Evolutionary conservation across 2,888 invertebrate species (phyloP).

Genomic region (Onchidella celtica): DNA sequence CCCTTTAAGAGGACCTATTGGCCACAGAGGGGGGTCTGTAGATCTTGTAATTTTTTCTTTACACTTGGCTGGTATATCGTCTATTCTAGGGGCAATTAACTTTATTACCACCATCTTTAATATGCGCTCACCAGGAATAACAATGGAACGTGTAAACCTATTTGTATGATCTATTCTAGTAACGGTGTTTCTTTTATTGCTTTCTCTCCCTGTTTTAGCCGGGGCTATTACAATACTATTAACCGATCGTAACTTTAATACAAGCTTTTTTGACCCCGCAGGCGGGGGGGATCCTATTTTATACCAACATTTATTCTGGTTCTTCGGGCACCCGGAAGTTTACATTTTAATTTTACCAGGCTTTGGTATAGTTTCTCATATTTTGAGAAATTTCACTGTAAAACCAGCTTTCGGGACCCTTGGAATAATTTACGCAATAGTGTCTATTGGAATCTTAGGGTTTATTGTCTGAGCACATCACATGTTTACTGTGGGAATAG

Average conservation of each 20-base stretch:
- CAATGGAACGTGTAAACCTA: conserved; percentile 85
- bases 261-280: conserved; percentile 89
- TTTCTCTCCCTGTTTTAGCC: conserved; percentile 88
- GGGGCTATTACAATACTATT: conserved; percentile 90
- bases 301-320: conserved; percentile 92
- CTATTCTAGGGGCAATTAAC: conserved; percentile 88
- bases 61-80: conserved; percentile 87
- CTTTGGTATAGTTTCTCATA: conserved; percentile 90
- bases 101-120: conserved; percentile 90
- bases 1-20: conserved; percentile 85
- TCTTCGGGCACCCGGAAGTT: conserved; percentile 93
- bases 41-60: conserved; percentile 89
- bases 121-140: conserved; percentile 85
- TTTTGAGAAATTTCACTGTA: conserved; percentile 85
- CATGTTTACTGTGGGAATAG: conserved; percentile 92
- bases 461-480: conserved; percentile 93
- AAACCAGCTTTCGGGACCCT: conserved; percentile 87
- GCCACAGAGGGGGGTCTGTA: conserved; percentile 86
- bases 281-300: conserved; percentile 91
- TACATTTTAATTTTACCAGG: conserved; percentile 92
- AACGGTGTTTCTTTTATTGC: conserved; percentile 85
- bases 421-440: conserved; percentile 92
- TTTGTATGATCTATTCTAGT: conserved; percentile 88
- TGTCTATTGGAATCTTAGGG: conserved; percentile 89
- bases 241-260: conserved; percentile 90